Evolutionary conservation across 2,888 invertebrate genomes (phyloP).

Genomic region (Cyclophora punctaria): DNA sequence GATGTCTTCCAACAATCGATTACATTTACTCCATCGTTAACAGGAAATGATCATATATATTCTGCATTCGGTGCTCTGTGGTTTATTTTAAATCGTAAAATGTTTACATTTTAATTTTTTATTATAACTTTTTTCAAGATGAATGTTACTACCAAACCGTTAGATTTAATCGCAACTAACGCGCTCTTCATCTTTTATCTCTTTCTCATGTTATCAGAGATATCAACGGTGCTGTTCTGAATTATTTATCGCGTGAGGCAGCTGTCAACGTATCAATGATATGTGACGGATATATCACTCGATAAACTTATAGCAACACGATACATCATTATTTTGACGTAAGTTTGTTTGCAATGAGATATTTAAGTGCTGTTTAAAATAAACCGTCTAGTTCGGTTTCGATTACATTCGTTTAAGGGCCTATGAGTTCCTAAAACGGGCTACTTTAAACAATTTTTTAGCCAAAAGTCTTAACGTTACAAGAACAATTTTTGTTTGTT

Average conservation of each 20-base stretch:
- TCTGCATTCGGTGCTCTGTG: constrained; percentile 29
- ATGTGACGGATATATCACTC: constrained; percentile 48
- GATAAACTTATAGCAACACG: constrained; percentile 24
- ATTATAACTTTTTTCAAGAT: constrained; percentile 16
- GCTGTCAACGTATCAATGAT: constrained; percentile 61
- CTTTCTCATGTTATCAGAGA: constrained; percentile 42
- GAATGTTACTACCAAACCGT: constrained; percentile 16
- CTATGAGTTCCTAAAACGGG: too few relatives aligned
- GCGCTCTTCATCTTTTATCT: constrained; percentile 28
- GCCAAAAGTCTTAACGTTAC: too few relatives aligned
- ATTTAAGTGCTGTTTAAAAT: constrained; percentile 3
- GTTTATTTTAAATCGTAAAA: constrained; percentile 30
- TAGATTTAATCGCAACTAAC: constrained; percentile 17
- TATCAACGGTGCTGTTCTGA: constrained; percentile 30
- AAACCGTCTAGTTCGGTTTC: constrained; percentile 10
- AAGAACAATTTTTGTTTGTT: too few relatives aligned
- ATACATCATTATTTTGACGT: constrained; percentile 18
- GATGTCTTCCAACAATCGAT: constrained; percentile 65
- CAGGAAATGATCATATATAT: constrained; percentile 52
- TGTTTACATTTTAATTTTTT: constrained; percentile 23
- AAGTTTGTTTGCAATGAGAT: background rate
- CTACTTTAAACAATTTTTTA: too few relatives aligned
- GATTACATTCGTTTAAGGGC: constrained; percentile 23
- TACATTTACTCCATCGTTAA: constrained; percentile 58
- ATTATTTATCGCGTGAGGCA: constrained; percentile 42